Percentiles rank a stretch among this genome's conserved stretches.
phyloP scores from a whole-genome alignment of 2,797 vertebrate species.

The Peromyscus attwateri region DNA sequence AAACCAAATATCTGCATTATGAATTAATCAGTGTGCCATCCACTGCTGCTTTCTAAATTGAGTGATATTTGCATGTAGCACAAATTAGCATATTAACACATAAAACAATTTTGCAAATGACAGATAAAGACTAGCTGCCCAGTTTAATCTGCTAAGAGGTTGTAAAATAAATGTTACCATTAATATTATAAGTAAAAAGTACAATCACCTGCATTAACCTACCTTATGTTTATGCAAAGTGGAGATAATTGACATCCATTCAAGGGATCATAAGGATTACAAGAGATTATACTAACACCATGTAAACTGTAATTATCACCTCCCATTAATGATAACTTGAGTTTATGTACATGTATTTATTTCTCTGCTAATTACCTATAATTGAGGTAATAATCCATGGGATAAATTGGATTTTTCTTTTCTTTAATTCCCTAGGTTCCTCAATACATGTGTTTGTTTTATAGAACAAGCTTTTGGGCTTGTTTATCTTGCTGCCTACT shows the following conservation, averaged over 20 bases:
- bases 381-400: conserved; percentile 88
- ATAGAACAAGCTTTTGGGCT: conserved; percentile 25
- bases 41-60: conserved; percentile 68
- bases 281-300: conserved; percentile 84
- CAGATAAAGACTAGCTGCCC: conserved; percentile 50
- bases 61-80: conserved; percentile 44
- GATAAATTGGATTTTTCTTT: conserved; percentile 79
- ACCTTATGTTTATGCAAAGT: conserved; percentile 70
- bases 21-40: conserved; percentile 54
- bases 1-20: conserved; percentile 34
- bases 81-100: conserved; percentile 59
- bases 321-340: conserved; percentile 84
- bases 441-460: conserved; percentile 77
- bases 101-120: conserved; percentile 64
- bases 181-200: conserved; percentile 74
- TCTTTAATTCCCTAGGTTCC: conserved; percentile 69
- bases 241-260: conserved; percentile 83
- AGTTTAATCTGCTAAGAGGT: conserved; percentile 71
- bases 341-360: conserved; percentile 75
- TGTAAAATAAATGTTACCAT: conserved; percentile 77
- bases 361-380: conserved; percentile 86
- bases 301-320: conserved; percentile 86
- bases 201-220: conserved; percentile 66
- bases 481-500: conserved; percentile 29
- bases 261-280: conserved; percentile 81